These are phyloP conservation scores for Pongo pygmaeus DNA, from an alignment of 2,113 vertebrate genomes.

Conservation along the genomic window DNA sequence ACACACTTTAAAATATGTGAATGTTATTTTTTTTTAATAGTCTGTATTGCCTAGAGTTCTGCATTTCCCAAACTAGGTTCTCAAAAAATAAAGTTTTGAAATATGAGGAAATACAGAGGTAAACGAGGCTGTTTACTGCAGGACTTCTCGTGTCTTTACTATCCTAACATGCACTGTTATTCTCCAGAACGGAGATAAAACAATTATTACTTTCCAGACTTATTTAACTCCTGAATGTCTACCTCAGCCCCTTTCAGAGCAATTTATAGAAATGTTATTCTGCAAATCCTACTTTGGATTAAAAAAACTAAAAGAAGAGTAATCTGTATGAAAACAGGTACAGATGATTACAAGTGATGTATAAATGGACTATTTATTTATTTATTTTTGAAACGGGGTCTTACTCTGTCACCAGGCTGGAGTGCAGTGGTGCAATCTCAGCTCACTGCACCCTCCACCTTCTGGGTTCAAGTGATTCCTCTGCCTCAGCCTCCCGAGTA, in stretches of 20 bases:
- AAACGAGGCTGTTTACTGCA: not conserved
- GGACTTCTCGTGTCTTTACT: not conserved
- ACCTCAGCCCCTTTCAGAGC: not conserved
- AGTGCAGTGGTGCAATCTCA: too few relatives aligned
- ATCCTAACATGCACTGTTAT: not conserved
- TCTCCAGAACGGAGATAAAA: not conserved
- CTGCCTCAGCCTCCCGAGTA: too few relatives aligned
- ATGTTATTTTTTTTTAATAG: not conserved
- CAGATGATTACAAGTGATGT: not conserved
- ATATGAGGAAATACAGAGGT: not conserved
- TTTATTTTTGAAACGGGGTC: too few relatives aligned
- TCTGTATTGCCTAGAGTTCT: not conserved
- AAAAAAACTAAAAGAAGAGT: not conserved
- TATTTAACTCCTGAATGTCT: not conserved
- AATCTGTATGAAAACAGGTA: not conserved
- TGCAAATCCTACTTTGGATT: not conserved
- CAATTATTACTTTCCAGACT: not conserved
- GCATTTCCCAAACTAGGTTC: not conserved
- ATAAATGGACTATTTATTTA: not conserved
- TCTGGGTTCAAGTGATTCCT: too few relatives aligned
- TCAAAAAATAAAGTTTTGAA: not conserved
- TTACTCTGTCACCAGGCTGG: too few relatives aligned
- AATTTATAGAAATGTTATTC: not conserved
- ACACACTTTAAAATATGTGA: not conserved
- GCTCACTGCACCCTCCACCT: too few relatives aligned